Evolutionary conservation across 2,888 invertebrate species (phyloP).

Genomic region (Philhelius pedissequus): DNA sequence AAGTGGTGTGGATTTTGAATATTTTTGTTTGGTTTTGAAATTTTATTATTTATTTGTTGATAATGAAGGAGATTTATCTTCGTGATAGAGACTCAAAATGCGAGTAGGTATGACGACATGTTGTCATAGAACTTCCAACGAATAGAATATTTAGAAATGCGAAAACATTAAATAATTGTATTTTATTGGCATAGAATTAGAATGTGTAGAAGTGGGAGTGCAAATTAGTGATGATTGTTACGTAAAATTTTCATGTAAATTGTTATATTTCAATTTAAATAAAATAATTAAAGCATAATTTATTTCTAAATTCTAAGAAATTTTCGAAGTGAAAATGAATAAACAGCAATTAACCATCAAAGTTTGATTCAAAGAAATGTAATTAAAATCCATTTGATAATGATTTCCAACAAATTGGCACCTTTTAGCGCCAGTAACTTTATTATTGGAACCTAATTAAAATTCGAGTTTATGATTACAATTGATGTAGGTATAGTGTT

Average conservation of each 20-base stretch:
- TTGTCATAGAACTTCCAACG: not conserved
- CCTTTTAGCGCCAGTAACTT: not conserved
- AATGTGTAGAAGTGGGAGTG: not conserved
- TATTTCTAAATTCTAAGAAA: not conserved
- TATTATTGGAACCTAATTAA: not conserved
- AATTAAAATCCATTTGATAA: not conserved
- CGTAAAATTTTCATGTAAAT: not conserved
- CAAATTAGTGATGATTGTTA: not conserved
- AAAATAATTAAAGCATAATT: no score
- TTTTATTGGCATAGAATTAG: not conserved
- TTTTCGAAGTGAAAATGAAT: not conserved
- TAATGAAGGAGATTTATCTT: conserved; percentile 9
- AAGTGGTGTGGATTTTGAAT: conserved; percentile 18
- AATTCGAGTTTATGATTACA: not conserved
- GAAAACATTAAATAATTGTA: not conserved
- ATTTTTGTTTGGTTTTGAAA: conserved; percentile 12
- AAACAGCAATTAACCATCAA: not conserved
- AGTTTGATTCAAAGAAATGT: not conserved
- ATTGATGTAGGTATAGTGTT: not conserved
- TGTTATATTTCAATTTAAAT: not conserved
- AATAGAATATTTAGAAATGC: not conserved
- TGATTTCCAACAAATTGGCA: not conserved
- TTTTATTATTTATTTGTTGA: conserved; percentile 34
- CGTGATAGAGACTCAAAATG: not conserved
- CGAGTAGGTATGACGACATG: not conserved